Percentiles rank a stretch among this genome's conserved stretches.
These are phyloP conservation scores for Theocolax elegans DNA, from an alignment of 1,140 invertebrate genomes.

Conservation along the genomic window DNA sequence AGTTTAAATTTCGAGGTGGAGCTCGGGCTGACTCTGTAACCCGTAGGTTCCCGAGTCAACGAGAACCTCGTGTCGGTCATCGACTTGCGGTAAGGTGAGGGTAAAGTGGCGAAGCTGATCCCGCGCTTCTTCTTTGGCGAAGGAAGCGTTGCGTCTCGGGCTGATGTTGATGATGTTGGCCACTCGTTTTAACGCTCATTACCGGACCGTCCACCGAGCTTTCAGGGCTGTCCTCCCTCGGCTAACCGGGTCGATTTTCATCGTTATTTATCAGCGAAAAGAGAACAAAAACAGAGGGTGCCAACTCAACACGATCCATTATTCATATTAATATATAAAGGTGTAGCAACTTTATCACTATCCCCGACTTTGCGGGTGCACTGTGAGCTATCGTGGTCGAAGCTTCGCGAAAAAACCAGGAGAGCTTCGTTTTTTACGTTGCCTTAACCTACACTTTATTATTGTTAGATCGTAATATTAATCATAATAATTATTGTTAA, in stretches of 20 bases:
- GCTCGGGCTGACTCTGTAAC: slow-evolving; percentile 33
- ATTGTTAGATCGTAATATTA: too few relatives aligned
- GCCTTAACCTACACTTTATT: too few relatives aligned
- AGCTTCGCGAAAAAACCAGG: not conserved
- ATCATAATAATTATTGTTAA: too few relatives aligned
- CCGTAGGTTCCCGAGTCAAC: slow-evolving; percentile 1
- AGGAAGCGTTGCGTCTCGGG: slow-evolving; percentile 53
- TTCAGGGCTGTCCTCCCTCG: too few relatives aligned
- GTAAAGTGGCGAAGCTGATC: slow-evolving; percentile 55
- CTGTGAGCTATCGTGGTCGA: not conserved
- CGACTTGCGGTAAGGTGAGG: slow-evolving; percentile 47
- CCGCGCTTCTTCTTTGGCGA: slow-evolving; percentile 51
- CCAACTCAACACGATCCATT: not conserved
- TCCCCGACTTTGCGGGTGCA: not conserved
- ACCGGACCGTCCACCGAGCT: too few relatives aligned
- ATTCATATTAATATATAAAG: not conserved
- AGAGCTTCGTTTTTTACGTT: too few relatives aligned
- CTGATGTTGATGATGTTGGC: too few relatives aligned
- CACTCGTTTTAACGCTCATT: too few relatives aligned
- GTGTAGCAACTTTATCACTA: too few relatives aligned
- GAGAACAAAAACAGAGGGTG: too few relatives aligned
- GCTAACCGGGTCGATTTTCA: not conserved
- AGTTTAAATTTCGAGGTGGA: slow-evolving; percentile 50
- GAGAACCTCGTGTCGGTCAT: slow-evolving; percentile 37
- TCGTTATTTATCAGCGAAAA: too few relatives aligned